Evolutionary conservation across 2,888 invertebrate species (phyloP).

Genomic region (Nomada goodeniana): DNA sequence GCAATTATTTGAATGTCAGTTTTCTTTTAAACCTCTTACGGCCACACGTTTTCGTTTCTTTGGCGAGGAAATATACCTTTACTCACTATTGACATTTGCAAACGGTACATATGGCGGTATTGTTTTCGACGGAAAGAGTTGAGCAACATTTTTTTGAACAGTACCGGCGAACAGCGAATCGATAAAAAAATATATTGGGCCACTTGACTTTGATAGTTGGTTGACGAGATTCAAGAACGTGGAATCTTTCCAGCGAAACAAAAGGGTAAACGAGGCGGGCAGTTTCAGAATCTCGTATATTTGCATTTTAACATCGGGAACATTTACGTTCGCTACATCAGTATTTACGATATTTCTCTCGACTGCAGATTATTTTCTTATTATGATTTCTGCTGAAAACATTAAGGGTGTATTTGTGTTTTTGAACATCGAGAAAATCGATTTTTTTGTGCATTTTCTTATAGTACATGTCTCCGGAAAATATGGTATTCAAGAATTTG

Average conservation of each 20-base stretch:
- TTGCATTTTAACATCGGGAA: slow-evolving; percentile 9
- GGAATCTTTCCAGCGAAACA: slow-evolving; percentile 29
- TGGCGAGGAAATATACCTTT: neutral
- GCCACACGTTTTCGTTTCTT: neutral
- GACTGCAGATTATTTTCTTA: no score
- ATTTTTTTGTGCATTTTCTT: no score
- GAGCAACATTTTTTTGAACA: neutral
- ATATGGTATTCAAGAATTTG: no score
- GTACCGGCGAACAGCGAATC: neutral
- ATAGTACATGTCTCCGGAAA: no score
- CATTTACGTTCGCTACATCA: neutral
- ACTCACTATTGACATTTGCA: neutral
- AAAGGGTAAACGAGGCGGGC: slow-evolving; percentile 10
- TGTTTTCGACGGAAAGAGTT: slow-evolving; percentile 4
- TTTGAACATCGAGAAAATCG: no score
- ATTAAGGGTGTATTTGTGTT: no score
- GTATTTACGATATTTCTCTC: neutral
- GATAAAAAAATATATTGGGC: slow-evolving; percentile 15
- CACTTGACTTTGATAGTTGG: neutral
- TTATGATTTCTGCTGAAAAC: no score
- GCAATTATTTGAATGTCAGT: slow-evolving; percentile 14
- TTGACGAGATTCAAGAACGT: neutral
- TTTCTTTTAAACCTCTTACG: neutral
- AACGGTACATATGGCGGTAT: neutral
- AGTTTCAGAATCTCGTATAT: slow-evolving; percentile 1